Percentiles rank a stretch among this genome's conserved stretches.
Conservation (phyloP, 2,113 vertebrate species). For the Cynopterus brachyotis region DNA sequence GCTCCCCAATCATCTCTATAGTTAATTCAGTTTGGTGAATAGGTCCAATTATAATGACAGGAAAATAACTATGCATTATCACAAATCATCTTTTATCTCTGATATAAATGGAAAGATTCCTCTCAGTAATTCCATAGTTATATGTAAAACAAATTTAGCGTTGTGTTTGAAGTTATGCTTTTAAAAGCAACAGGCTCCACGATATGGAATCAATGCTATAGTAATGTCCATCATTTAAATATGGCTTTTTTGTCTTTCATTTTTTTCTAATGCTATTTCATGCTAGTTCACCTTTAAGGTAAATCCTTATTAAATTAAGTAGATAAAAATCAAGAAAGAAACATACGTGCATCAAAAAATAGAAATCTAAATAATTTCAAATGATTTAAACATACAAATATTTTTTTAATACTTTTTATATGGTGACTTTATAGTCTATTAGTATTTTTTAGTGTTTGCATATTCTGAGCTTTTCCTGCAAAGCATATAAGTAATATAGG, state of each 20-base stretch:
- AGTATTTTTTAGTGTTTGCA: neutral
- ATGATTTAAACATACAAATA: conserved; percentile 44
- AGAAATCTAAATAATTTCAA: conserved; percentile 50
- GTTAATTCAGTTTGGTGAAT: conserved; percentile 66
- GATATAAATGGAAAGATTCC: conserved; percentile 66
- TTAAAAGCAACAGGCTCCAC: conserved; percentile 70
- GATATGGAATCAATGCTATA: conserved; percentile 69
- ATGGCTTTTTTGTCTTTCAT: neutral
- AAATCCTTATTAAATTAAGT: conserved; percentile 73
- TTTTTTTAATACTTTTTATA: conserved; percentile 28
- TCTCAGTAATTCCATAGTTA: conserved; percentile 70
- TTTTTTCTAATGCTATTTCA: conserved; percentile 14
- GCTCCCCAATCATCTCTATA: conserved; percentile 26
- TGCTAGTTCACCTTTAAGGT: conserved; percentile 79
- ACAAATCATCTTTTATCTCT: conserved; percentile 76
- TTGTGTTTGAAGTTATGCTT: conserved; percentile 79
- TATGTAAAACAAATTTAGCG: conserved; percentile 77
- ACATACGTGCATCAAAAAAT: conserved; percentile 41
- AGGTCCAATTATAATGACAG: conserved; percentile 65
- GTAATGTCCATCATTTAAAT: conserved; percentile 78
- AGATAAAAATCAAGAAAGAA: conserved; percentile 49
- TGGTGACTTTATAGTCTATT: conserved; percentile 15
- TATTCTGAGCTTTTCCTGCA: conserved; percentile 17
- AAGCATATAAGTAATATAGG: neutral
- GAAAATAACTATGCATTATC: conserved; percentile 74